phyloP scores from a whole-genome alignment of 64 coral and sea anemone species.

The Catalaphyllia jardinei region DNA sequence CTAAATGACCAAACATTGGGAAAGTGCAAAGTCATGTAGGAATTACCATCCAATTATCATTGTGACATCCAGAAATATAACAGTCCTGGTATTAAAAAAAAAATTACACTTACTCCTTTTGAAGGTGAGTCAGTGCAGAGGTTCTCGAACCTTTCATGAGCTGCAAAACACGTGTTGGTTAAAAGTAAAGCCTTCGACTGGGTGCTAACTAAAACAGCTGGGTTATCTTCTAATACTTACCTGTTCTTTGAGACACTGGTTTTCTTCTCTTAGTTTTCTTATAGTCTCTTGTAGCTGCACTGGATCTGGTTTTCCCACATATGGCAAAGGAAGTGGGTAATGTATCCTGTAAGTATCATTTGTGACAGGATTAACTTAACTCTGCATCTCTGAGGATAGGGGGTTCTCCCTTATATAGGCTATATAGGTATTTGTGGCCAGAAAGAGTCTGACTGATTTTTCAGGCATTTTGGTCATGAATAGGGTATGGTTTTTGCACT shows the following conservation, averaged over 20 bases:
- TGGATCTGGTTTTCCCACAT: conserved; percentile 98
- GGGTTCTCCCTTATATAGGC: no score
- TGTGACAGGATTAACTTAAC: no score
- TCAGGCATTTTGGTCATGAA: no score
- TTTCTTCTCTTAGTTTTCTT: conserved; percentile 92
- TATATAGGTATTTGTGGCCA: no score
- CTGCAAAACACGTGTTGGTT: conserved; percentile 37
- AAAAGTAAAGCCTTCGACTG: background rate
- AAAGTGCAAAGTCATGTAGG: no score
- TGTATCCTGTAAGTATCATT: conserved; percentile 70
- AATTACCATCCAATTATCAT: background rate
- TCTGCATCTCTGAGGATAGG: no score
- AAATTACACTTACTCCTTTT: conserved; percentile 78
- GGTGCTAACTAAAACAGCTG: background rate
- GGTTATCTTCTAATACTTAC: conserved; percentile 18
- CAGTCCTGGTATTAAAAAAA: background rate
- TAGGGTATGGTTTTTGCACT: no score
- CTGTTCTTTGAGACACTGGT: conserved; percentile 83
- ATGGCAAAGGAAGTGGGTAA: conserved; percentile 95
- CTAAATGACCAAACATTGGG: conserved; percentile 36
- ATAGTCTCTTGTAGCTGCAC: conserved; percentile 93
- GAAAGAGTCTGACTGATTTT: no score
- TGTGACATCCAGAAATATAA: background rate
- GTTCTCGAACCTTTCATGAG: conserved; percentile 76
- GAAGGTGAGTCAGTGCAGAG: conserved; percentile 51